Base-by-base conservation (phyloP, 2,888 invertebrate species). In the Dinocampus coccinellae region DNA sequence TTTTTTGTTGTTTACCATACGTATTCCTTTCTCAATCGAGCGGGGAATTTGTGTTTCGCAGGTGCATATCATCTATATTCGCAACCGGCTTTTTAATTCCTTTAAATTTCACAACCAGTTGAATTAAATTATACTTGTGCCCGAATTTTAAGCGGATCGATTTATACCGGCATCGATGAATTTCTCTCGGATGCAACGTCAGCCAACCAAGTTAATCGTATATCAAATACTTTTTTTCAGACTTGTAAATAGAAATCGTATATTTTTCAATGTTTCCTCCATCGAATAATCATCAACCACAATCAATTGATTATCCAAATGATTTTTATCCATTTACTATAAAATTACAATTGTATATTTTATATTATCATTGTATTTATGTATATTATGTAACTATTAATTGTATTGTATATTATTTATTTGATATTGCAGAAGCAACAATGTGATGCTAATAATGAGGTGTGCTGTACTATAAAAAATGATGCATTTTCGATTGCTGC, bases 401-500 rank as follows among this genome's bases (percentile, higher is more conserved):
- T n/a, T n/a, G n/a, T n/a, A n/a, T n/a, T n/a, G 7, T 29, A 29
- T 29, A 29, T 4, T 29, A 29, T 29, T 29, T 4, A 29, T 29
- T 29, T 29, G 3, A 60, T 72, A 64, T 10, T 79, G 26, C 78
- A 84, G 84, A 61, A 73, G 11, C 83, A 83, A 69, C 71, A 81
- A 16, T 84, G 84, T 72, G 74, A 82, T 20, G 64, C 75, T 2
- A 73, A 76, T 13, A 64, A 68, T 22, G 80, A 84, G 74, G 79
- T 80, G 7, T 85, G 85, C 71, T 85, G 85, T 69, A 80, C 75
- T 16, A 64, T 83, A n/a, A 62, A 36, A 20, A 60, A 71, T 36
- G 24, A 55, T 55, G 60, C 24, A 39, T 34, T 10, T 13, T 39
- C 39, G 1, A 26, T 61, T 4, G 47, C 53, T 1, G 42, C n/a